These are phyloP conservation scores for Hybos culiciformis DNA, from an alignment of 2,888 invertebrate genomes.

Conservation along the genomic window DNA sequence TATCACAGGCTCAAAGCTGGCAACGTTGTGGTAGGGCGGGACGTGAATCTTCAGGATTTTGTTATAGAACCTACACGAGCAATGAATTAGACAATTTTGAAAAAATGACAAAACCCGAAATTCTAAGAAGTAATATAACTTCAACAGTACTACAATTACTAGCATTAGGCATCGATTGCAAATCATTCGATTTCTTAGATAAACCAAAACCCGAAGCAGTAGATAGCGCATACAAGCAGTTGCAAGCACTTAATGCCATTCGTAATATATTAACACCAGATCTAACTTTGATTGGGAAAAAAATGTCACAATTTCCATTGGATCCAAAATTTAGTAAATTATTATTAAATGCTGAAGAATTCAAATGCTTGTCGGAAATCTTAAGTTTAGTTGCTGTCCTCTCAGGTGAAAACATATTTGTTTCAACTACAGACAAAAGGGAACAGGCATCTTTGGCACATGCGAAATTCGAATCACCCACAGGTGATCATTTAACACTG, in stretches of 20 bases:
- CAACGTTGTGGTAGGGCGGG: slow-evolving; percentile 89
- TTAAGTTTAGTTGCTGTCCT: slow-evolving; percentile 75
- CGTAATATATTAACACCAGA: slow-evolving; percentile 40
- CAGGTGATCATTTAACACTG: slow-evolving; percentile 86
- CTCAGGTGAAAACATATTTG: slow-evolving; percentile 76
- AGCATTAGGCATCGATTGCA: slow-evolving; percentile 68
- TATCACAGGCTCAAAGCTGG: slow-evolving; percentile 86
- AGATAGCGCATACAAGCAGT: slow-evolving; percentile 46
- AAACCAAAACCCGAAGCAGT: slow-evolving; percentile 63
- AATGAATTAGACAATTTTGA: slow-evolving; percentile 58
- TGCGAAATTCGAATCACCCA: slow-evolving; percentile 67
- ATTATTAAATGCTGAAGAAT: slow-evolving; percentile 60
- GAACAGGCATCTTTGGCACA: slow-evolving; percentile 59
- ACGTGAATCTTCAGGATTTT: slow-evolving; percentile 68
- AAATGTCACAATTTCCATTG: slow-evolving; percentile 83
- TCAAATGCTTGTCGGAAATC: slow-evolving; percentile 64
- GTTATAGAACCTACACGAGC: slow-evolving; percentile 77
- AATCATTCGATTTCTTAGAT: slow-evolving; percentile 82
- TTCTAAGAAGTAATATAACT: slow-evolving; percentile 52
- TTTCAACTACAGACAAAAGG: slow-evolving; percentile 50
- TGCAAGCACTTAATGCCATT: slow-evolving; percentile 59
- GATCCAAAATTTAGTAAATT: slow-evolving; percentile 82
- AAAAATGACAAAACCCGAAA: slow-evolving; percentile 72
- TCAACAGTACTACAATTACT: slow-evolving; percentile 56
- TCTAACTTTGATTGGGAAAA: slow-evolving; percentile 64